phyloP scores from a whole-genome alignment of 2,797 vertebrate genomes.

The Sebastes ruberrimus region DNA sequence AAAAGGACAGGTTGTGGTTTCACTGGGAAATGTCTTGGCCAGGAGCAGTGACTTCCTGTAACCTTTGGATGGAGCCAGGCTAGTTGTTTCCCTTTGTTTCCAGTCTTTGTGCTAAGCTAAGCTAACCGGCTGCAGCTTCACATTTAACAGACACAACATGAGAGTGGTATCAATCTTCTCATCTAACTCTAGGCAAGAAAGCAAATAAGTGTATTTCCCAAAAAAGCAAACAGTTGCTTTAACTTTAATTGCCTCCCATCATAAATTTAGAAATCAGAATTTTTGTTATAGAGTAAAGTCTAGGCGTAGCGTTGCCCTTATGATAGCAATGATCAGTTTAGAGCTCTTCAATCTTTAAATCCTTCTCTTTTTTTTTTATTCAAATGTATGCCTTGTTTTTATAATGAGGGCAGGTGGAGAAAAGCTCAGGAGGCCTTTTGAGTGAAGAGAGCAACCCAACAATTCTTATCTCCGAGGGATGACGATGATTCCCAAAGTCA shows the following conservation, averaged over 20 bases:
- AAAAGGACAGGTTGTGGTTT: not conserved
- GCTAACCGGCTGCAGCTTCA: not conserved
- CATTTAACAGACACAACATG: not conserved
- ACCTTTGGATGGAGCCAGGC: not conserved
- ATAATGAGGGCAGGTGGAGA: slow-evolving; percentile 3
- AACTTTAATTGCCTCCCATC: not conserved
- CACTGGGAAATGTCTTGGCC: not conserved
- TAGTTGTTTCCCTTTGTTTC: not conserved
- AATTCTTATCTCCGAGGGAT: slow-evolving; percentile 1
- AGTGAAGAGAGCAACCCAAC: not conserved
- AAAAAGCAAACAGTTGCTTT: not conserved
- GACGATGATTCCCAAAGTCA: not conserved
- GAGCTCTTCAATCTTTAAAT: not conserved
- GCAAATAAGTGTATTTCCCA: not conserved
- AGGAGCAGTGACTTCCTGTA: not conserved
- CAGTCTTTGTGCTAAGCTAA: not conserved
- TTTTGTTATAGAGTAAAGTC: slow-evolving; percentile 8
- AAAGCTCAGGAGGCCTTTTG: slow-evolving; percentile 8
- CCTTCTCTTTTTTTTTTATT: slow-evolving; percentile 2
- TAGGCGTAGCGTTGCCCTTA: slow-evolving; percentile 10
- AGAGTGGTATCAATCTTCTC: not conserved
- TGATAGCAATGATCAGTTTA: slow-evolving; percentile 22
- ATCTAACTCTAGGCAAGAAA: not conserved
- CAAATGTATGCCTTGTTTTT: slow-evolving; percentile 38
- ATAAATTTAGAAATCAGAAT: slow-evolving; percentile 13